Evolutionary conservation across 2,797 vertebrate species (phyloP), one percentile per base, ranked within the genome.

Genomic region (Sebastes vulpes): DNA sequence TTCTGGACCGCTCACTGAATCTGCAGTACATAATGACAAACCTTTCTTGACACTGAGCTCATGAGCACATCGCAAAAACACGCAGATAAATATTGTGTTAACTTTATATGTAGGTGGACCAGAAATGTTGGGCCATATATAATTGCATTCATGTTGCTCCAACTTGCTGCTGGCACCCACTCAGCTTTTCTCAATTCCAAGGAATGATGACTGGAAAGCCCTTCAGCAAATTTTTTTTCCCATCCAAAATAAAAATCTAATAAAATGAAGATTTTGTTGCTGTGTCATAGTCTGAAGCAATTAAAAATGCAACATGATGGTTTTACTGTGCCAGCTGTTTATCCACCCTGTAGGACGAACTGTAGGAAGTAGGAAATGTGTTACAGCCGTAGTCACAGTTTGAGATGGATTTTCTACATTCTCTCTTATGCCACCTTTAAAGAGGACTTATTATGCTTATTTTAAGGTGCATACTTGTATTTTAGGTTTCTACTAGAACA

Each of bases 101-200:
- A 61, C 57, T 56, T 72, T 9, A 65, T 26, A 76, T 75, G 84
- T 82, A 88, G 83, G 84, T 86, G 90, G 82, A 84, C 46, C 66
- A 16, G 23, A 65, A 48, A 59, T 25, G 35, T 88, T 81, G 77
- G 72, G 57, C 60, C 85, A 77, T 78, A 69, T 84, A 42, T 77
- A 79, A 85, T 81, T 87, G 38, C 70, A 56, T 59, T 78, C 16
- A 65, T 6, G 67, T 72, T 85, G 86, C 88, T 87, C 61, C 71
- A 75, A 46, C 88, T 71, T 84, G 82, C 86, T 90, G 78, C 86
- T 89, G 78, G 81, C 63, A 75, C 59, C 79, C 83, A 89, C 80
- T 73, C 81, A 14, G 70, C 48, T 65, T 82, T 81, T 60, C 73
- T 84, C 67, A 10, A 8, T 29, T 71, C 59, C 29, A 70, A 65